Base-by-base conservation (phyloP, 2,888 invertebrate species). In the Aleiodes leptofemur region DNA sequence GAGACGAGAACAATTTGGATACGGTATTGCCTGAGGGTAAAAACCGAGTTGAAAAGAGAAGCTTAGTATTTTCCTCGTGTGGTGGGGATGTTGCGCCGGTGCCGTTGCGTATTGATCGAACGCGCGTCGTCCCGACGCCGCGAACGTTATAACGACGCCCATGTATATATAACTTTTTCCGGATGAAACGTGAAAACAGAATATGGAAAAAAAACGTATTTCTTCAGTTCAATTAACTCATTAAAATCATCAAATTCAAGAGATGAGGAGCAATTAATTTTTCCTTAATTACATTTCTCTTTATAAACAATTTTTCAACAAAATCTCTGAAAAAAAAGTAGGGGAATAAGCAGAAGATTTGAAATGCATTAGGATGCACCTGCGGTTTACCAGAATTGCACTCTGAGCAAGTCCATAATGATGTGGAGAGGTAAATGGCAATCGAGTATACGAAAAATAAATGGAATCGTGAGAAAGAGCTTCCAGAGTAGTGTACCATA, bases 91-190 rank as follows among this genome's bases (percentile, higher is more conserved):
- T 79, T 82, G 84, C 78, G 79, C 82, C 82, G 84, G 83, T 78
- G 77, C 80, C 74, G 87, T 84, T 43, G 84, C 83, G 87, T 88
- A 88, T 88, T 88, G 88, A 88, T 88, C 88, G 88, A 83, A 82
- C 82, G 81, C 83, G 81, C 75, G 77, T 78, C 81, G 77, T 78
- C 82, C 81, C 78, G 81, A 77, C 79, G 73, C 77, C 75, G 78
- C 79, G 77, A 77, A 78, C 82, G 80, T 80, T 84, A 77, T 79
- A 82, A 81, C 79, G 79, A 82, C 84, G 80, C 82, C 80, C 83
- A 80, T 78, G 64, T 43, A 23, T 59, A 51, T 69, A 29, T 43
- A 43, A 43, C 43, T 43, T 51, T 72, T 72, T 51, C 68, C 43
- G 48, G 14, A 23, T 14, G 31, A 56, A 16, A 8, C 55, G 9